phyloP scores from a whole-genome alignment of 1,140 invertebrate genomes.

The Ditylenchus dipsaci region DNA sequence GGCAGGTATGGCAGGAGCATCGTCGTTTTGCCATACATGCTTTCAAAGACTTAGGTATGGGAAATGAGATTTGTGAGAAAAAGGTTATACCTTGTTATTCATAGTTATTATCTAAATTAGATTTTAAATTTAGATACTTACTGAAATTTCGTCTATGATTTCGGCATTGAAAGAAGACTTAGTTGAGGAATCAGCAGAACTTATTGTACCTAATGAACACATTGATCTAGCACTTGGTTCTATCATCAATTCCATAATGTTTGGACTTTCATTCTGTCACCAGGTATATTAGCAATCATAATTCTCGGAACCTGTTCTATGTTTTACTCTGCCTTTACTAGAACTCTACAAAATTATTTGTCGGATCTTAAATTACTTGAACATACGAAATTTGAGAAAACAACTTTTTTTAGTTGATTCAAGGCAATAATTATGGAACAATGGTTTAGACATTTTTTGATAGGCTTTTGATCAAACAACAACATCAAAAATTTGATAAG shows the following conservation, averaged over 20 bases:
- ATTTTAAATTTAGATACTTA: background rate
- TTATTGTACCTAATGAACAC: background rate
- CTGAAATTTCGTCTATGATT: background rate
- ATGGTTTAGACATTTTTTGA: too few relatives aligned
- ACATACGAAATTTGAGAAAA: too few relatives aligned
- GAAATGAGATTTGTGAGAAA: conserved; percentile 15
- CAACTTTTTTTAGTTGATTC: too few relatives aligned
- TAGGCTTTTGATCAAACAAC: too few relatives aligned
- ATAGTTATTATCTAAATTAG: background rate
- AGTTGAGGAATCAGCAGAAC: background rate
- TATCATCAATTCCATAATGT: conserved; percentile 24
- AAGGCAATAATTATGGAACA: too few relatives aligned
- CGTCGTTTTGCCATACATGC: conserved; percentile 26
- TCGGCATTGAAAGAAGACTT: background rate
- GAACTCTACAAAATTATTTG: too few relatives aligned
- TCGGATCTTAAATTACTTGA: too few relatives aligned
- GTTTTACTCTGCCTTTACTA: too few relatives aligned
- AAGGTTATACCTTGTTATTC: conserved; percentile 3
- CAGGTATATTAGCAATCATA: background rate
- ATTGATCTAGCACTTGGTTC: conserved; percentile 14
- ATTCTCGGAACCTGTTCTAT: too few relatives aligned
- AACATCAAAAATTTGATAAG: too few relatives aligned
- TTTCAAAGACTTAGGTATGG: conserved; percentile 28
- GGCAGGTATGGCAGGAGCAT: conserved; percentile 23
- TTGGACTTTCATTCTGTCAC: conserved; percentile 11